phyloP scores from a whole-genome alignment of 1,140 invertebrate species.

The Brachionus plicatilis region DNA sequence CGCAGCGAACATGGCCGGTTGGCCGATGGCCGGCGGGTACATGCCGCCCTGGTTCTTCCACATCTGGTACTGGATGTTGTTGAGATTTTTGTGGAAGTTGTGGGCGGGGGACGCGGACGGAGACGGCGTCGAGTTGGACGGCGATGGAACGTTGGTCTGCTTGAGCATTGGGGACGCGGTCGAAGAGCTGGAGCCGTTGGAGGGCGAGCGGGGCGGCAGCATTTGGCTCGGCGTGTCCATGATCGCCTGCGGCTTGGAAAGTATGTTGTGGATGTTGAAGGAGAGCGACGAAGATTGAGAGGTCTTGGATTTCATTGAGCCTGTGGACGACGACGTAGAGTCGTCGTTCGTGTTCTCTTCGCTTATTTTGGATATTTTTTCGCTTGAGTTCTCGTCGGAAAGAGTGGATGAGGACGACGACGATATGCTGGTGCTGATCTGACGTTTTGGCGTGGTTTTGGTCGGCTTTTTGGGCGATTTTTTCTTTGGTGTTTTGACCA shows the following conservation, averaged over 20 bases:
- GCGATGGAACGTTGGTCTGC: background rate
- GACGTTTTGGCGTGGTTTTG: conserved; percentile 6
- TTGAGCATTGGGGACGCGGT: background rate
- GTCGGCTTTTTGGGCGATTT: background rate
- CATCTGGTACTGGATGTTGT: conserved; percentile 31
- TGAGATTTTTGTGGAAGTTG: background rate
- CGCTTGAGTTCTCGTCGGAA: conserved; percentile 18
- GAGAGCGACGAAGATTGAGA: background rate
- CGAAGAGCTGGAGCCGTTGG: background rate
- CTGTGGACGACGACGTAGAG: background rate
- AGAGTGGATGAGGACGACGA: background rate
- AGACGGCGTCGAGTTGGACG: conserved; percentile 7
- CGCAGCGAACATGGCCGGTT: background rate
- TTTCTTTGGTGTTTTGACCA: background rate
- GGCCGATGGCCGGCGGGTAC: background rate
- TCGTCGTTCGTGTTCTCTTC: conserved; percentile 24
- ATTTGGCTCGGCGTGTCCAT: background rate
- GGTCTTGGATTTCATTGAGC: background rate
- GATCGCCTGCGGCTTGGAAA: background rate
- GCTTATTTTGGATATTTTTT: conserved; percentile 9
- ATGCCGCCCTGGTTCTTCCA: background rate
- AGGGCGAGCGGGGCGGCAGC: background rate
- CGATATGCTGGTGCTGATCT: background rate
- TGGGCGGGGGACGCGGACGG: background rate
- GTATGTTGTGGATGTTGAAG: conserved; percentile 6